Evolutionary conservation across 2,888 invertebrate species (phyloP).

Genomic region (Pollenia labialis): DNA sequence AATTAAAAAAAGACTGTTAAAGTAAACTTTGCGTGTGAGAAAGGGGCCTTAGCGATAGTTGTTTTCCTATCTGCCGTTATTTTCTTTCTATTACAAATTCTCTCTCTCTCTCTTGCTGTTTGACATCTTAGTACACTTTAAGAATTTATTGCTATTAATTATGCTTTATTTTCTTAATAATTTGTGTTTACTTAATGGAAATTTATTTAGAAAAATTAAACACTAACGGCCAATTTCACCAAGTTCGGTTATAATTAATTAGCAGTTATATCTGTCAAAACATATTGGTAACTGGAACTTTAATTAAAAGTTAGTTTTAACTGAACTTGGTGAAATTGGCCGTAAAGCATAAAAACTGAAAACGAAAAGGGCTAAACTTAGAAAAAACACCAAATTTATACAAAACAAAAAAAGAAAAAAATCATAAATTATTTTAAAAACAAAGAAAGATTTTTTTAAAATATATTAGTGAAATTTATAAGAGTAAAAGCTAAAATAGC

Average conservation of each 20-base stretch:
- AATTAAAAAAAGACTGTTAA: too few species aligned
- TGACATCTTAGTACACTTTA: not conserved
- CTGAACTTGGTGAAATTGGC: too few species aligned
- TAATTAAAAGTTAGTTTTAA: too few species aligned
- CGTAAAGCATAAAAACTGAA: not conserved
- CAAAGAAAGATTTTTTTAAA: constrained; percentile 50
- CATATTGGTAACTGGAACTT: too few species aligned
- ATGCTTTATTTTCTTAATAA: constrained; percentile 10
- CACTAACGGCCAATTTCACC: too few species aligned
- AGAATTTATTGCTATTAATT: constrained; percentile 19
- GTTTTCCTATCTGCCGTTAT: not conserved
- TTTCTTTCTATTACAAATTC: not conserved
- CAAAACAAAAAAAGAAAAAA: constrained; percentile 4
- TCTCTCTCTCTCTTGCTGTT: not conserved
- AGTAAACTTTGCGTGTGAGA: too few species aligned
- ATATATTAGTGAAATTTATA: constrained; percentile 60
- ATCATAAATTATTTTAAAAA: constrained; percentile 10
- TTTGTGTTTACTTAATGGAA: constrained; percentile 38
- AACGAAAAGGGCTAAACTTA: constrained; percentile 51
- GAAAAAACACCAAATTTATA: constrained; percentile 70
- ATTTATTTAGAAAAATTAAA: constrained; percentile 6
- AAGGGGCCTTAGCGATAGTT: not conserved
- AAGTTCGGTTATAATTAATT: too few species aligned
- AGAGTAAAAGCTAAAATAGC: constrained; percentile 3
- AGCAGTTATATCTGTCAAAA: too few species aligned